phyloP scores from a whole-genome alignment of 2,888 invertebrate genomes.

The Torymus auratus region DNA sequence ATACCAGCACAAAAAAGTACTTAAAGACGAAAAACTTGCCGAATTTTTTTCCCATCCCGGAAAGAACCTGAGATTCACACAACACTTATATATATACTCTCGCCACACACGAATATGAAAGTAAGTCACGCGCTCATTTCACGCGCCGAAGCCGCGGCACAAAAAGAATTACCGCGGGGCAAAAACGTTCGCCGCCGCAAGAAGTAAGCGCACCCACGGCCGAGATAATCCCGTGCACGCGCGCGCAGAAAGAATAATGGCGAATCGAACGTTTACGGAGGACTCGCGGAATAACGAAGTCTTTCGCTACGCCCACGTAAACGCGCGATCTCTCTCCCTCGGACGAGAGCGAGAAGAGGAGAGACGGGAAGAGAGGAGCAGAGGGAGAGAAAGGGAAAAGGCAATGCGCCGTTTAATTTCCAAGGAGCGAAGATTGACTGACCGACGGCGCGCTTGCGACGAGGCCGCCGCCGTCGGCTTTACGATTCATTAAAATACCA shows the following conservation, averaged over 20 bases:
- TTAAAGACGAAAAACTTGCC: too few relatives aligned
- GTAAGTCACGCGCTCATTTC: conserved; percentile 1
- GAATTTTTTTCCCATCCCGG: too few relatives aligned
- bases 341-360: not conserved
- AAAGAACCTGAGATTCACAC: too few relatives aligned
- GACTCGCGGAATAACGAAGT: conserved; percentile 57
- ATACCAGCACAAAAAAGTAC: too few relatives aligned
- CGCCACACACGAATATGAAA: conserved; percentile 1
- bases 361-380: not conserved
- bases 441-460: conserved; percentile 60
- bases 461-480: conserved; percentile 60
- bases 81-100: too few relatives aligned
- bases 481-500: conserved; percentile 73
- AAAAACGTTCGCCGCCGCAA: too few relatives aligned
- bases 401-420: conserved; percentile 64
- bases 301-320: conserved; percentile 61
- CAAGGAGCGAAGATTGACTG: conserved; percentile 66
- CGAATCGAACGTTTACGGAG: conserved; percentile 24
- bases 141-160: not conserved
- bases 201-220: too few relatives aligned
- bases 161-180: too few relatives aligned
- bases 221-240: not conserved
- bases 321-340: conserved; percentile 52
- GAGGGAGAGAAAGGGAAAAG: conserved; percentile 31
- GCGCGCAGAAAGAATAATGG: conserved; percentile 21